Evolutionary conservation across 92 coral and sea anemone species (phyloP), one percentile per base, ranked within the genome.

Genomic region (Umimayanthus chanpuru): DNA sequence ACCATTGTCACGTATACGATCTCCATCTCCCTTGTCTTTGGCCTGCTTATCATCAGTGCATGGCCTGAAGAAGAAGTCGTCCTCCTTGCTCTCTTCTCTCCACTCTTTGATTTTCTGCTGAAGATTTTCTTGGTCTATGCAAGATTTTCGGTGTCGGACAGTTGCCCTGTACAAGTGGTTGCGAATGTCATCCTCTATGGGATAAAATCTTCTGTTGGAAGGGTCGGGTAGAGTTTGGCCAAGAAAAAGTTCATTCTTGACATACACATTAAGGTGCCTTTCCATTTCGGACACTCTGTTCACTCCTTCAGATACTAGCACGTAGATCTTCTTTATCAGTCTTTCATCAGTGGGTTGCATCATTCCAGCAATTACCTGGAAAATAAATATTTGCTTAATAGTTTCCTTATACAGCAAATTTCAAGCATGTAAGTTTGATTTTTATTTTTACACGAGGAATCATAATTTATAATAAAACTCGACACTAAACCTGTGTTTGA

Each of bases 51-150:
- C 44, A 25, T 65, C 81, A 18, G 92, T 79, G 67, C 86, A 88
- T 32, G 97, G 93, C 70, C 94, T 56, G 77, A 94, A 94, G 56
- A 77, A 83, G 78, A 94, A 92, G 0, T 50, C 76, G 74, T 94
- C 95, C 38, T 82, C 64, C 4, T 88, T 87, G 25, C 79, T 38
- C 74, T 90, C 92, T 85, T 86, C 49, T 49, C 39, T 79, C 97
- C 94, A 94, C 16, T 58, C 53, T 73, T 94, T 88, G 26, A 94
- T 87, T 87, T 88, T 90, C 80, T 76, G 72, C 43, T 92, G 78
- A 18, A 94, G 90, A 47, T 94, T 92, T 85, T 92, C 86, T 67
- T 92, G 96, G 40, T 93, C 96, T 18, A 86, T 71, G 18, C 93
- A 88, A 66, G 91, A 90, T 43, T 78, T 38, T 23, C 93, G 29